These are phyloP conservation scores for Aurelia sp. DNA, from an alignment of 30 jellyfish, hydroid and myxozoan genomes.

Conservation along the genomic window DNA sequence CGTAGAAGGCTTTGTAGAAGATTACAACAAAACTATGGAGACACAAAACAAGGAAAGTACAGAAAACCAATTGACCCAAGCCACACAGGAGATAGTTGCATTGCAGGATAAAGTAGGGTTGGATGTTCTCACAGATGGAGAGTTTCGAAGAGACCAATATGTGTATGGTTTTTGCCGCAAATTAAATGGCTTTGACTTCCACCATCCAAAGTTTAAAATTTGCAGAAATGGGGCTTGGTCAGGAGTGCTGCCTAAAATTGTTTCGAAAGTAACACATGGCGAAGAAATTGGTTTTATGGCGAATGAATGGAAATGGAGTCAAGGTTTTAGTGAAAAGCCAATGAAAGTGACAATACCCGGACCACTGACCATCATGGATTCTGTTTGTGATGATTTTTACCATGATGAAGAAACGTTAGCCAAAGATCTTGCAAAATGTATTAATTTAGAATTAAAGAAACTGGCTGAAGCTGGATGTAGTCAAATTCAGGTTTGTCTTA, in stretches of 20 bases:
- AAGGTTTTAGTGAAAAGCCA: conserved; percentile 39
- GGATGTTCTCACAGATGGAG: conserved; percentile 69
- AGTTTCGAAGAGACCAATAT: conserved; percentile 68
- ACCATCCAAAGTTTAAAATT: neutral
- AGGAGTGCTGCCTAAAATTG: conserved; percentile 62
- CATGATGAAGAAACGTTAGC: conserved; percentile 38
- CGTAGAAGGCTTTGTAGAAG: conserved; percentile 17
- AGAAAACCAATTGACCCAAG: conserved; percentile 37
- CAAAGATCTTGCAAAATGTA: conserved; percentile 60
- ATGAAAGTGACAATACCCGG: conserved; percentile 85
- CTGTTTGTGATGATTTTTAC: conserved; percentile 65
- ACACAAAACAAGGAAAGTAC: conserved; percentile 9
- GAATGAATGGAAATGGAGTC: conserved; percentile 74
- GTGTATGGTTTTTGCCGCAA: conserved; percentile 58
- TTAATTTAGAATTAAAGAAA: conserved; percentile 58
- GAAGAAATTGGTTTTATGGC: conserved; percentile 32
- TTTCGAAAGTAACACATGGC: conserved; percentile 43
- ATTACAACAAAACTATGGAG: conserved; percentile 17
- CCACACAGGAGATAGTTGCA: conserved; percentile 67
- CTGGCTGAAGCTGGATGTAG: conserved; percentile 82
- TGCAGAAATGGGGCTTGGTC: conserved; percentile 59
- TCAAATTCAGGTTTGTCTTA: conserved; percentile 63
- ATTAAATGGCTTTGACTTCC: conserved; percentile 73
- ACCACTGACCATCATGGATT: conserved; percentile 81
- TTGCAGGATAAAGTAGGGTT: conserved; percentile 63